Percentiles rank a stretch among this genome's conserved stretches.
Conservation (phyloP, 2,113 vertebrate genomes). For the Nicator chloris region DNA sequence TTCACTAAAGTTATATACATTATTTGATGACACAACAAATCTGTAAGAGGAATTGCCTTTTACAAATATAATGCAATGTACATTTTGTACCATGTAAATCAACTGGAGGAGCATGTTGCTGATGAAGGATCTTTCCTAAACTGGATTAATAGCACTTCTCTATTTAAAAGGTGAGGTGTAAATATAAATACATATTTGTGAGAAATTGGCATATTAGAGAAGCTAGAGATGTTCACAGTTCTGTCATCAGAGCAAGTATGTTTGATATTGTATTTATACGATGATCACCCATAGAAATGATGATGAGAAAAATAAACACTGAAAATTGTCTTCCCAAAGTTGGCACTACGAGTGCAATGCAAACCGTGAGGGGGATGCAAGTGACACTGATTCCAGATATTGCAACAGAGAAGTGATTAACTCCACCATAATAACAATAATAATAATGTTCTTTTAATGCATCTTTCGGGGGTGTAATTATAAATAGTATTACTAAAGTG, state of each 20-base stretch:
- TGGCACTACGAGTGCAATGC: neutral
- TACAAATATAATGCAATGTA: neutral
- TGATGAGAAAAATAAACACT: neutral
- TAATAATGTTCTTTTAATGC: constrained; percentile 25
- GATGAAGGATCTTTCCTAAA: neutral
- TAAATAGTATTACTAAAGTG: constrained; percentile 7
- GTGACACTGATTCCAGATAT: neutral
- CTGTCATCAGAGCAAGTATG: neutral
- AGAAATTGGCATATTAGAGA: neutral
- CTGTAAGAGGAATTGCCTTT: neutral
- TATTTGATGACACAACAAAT: neutral
- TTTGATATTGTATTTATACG: neutral
- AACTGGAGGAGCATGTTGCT: neutral
- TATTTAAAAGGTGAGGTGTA: neutral
- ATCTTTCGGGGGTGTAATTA: constrained; percentile 29
- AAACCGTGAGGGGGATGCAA: neutral
- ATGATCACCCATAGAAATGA: neutral
- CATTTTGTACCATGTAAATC: neutral
- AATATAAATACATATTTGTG: neutral
- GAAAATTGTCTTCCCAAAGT: neutral
- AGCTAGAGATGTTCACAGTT: neutral
- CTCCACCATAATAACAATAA: neutral
- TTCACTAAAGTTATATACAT: neutral
- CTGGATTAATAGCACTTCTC: neutral
- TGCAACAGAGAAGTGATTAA: neutral